Evolutionary conservation across 1,140 invertebrate genomes (phyloP), one percentile per base, ranked within the genome.

Genomic region (Melitaea cinxia): DNA sequence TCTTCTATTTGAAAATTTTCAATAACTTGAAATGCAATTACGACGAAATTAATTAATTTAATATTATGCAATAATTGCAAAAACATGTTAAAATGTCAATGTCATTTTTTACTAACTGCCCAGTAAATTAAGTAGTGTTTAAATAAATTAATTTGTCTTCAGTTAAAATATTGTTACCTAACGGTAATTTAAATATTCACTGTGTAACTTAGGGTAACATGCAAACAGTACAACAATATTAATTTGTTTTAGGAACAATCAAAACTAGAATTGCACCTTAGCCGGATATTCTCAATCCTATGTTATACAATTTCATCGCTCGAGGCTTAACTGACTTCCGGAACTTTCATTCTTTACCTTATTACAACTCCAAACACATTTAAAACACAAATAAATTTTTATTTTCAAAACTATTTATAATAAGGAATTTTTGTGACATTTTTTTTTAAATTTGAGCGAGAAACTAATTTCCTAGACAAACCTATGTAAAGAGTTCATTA

Each of bases 221-320:
- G 42, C 24, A 47, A 45, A 10, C 30, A 26, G 15, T 49, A 2
- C 42, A n/a, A n/a, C n/a, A 59, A 42, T n/a, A 45, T 59, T 49
- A 57, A 65, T 12, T 52, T 24, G 37, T 57, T 65, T 52, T 15
- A 57, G 21, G 24, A 39, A 56, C 62, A 65, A 64, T 65, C 55
- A 52, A 57, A 57, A 52, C 54, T 57, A 39, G 21, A 64, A 37
- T 35, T 30, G 23, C 42, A 57, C 47, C 39, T 65, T 57, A 19
- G 54, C 28, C 33, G 54, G 33, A 57, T 57, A 30, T 50, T 28
- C 53, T 50, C 10, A 39, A 39, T 37, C 45, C 50, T 26, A 37
- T 15, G 15, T 42, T 15, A 42, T 17, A 15, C 15, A 42, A 5
- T 4, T 3, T 12, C 7, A 42, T 19, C 37, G 17, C 9, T 12